Base-by-base conservation (phyloP, 1,140 invertebrate genomes). In the Matsumurasca onukii region DNA sequence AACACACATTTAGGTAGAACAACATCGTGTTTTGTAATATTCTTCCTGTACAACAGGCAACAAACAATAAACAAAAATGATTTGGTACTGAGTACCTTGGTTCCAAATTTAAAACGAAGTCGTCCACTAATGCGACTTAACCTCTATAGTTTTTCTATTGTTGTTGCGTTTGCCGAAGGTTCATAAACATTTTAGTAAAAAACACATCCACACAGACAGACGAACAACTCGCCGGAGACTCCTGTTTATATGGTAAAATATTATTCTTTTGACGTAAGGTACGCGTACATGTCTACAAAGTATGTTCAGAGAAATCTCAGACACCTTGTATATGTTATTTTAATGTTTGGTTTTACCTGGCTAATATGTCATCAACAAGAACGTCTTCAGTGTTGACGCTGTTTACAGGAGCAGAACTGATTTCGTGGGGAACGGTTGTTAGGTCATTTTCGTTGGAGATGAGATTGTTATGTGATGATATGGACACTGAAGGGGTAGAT, bases 11-110 rank as follows among this genome's bases (percentile, higher is more conserved):
- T 12, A 9, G 34, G 17, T 45, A 45, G 17, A 45, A n/a, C n/a
- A n/a, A n/a, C n/a, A n/a, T 45, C 9, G 20, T 64, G 31, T 64
- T 31, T 34, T 20, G 20, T 31, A 29, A 20, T 64, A 64, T 15
- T 5, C 20, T n/a, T 15, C 5, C 5, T 55, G 12, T 55, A 12
- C 24, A n/a, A 55, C 24, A n/a, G 5, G 12, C 24, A 20, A 12
- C 20, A 55, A 55, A 55, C 24, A n/a, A 13, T n/a, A n/a, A 55
- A 55, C 15, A 5, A 9, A 24, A 55, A 45, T 45, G 12, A 5
- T 12, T n/a, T n/a, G 5, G 51, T 22, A 55, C 5, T 15, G 12
- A 13, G 51, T 55, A 55, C 5, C 12, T 12, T n/a, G 24, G 24
- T n/a, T 13, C 12, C 9, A 55, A 55, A 55, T 9, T 9, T n/a